phyloP scores from a whole-genome alignment of 2,113 vertebrate species.

The Trachemys scripta region DNA sequence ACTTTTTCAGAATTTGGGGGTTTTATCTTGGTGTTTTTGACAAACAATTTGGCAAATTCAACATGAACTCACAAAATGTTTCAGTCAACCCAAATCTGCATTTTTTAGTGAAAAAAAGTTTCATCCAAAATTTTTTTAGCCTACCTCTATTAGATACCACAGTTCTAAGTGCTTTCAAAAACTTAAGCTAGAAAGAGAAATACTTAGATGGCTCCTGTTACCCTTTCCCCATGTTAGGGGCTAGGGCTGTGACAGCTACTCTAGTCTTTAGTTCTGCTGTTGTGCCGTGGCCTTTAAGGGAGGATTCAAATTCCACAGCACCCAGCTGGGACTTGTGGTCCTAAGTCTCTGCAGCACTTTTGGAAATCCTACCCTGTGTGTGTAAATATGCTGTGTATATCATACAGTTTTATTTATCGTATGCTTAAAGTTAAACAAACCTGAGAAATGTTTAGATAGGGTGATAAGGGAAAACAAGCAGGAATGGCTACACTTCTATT shows the following conservation, averaged over 20 bases:
- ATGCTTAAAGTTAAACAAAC: neutral
- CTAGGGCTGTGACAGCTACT: rapidly evolving
- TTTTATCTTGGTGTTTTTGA: neutral
- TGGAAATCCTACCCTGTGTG: neutral
- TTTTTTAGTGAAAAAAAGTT: neutral
- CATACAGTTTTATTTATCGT: neutral
- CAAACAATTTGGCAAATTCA: neutral
- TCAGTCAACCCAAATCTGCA: neutral
- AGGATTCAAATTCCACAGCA: neutral
- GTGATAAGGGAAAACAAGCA: neutral
- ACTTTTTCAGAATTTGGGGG: neutral
- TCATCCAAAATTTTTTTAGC: neutral
- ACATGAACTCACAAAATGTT: neutral
- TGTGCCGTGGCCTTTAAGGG: neutral
- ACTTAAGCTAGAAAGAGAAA: neutral
- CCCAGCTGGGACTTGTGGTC: neutral
- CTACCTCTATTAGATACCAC: neutral
- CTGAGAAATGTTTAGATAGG: neutral
- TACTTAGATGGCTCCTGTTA: neutral
- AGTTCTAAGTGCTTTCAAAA: neutral
- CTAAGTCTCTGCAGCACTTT: neutral
- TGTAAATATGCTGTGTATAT: neutral
- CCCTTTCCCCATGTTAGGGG: neutral
- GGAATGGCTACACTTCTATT: neutral
- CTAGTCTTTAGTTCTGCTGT: neutral